These are phyloP conservation scores for Micropterix aruncella DNA, from an alignment of 2,888 invertebrate genomes.

Conservation along the genomic window DNA sequence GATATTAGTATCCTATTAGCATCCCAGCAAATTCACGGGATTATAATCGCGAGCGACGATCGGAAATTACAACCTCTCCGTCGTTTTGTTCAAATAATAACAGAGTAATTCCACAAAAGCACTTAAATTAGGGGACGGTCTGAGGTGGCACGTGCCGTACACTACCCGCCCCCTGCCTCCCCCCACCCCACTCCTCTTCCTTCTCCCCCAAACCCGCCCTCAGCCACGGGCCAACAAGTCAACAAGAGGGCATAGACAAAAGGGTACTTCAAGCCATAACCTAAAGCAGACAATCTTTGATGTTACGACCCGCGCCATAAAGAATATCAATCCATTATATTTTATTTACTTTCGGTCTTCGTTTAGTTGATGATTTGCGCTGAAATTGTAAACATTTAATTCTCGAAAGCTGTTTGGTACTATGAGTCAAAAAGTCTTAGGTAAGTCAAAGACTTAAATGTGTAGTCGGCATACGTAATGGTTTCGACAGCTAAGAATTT, in stretches of 20 bases:
- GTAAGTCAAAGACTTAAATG: too few relatives aligned
- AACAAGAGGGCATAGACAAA: not conserved
- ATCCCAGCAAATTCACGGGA: too few relatives aligned
- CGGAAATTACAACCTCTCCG: not conserved
- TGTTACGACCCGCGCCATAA: not conserved
- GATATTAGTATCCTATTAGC: too few relatives aligned
- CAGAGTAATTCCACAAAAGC: constrained; percentile 12
- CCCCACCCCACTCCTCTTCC: not conserved
- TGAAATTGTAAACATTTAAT: too few relatives aligned
- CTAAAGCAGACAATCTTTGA: too few relatives aligned
- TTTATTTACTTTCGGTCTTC: not conserved
- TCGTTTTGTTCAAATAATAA: constrained; percentile 7
- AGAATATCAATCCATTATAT: not conserved
- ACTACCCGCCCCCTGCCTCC: not conserved
- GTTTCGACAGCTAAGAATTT: too few relatives aligned
- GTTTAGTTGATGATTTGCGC: too few relatives aligned
- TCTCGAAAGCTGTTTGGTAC: too few relatives aligned
- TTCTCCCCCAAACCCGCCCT: not conserved
- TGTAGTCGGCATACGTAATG: too few relatives aligned
- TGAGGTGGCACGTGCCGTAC: constrained; percentile 9
- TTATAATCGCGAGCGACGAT: not conserved
- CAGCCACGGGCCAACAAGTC: not conserved
- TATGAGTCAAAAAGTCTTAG: too few relatives aligned
- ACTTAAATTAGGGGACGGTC: constrained; percentile 12
- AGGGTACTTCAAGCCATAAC: too few relatives aligned